Base-by-base conservation (phyloP, 2,888 invertebrate genomes). In the Dryadula phaetusa region DNA sequence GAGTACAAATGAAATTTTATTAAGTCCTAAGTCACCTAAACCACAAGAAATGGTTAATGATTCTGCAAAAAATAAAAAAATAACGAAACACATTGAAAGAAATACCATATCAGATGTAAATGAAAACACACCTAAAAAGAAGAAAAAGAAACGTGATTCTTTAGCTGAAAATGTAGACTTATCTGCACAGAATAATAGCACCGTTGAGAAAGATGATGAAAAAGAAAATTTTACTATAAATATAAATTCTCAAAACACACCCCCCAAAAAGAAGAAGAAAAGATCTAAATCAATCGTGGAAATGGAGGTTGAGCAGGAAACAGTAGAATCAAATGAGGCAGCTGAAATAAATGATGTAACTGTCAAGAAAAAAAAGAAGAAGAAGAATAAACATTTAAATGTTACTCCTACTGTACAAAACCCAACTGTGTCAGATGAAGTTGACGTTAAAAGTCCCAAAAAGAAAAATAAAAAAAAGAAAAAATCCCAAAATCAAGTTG, bases 251-350 rank as follows among this genome's bases (percentile, higher is more conserved):
- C 40, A 60, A 62, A 61, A 34, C 28, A 54, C 20, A 49, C 58
- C 53, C 40, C 64, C 70, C 7, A 72, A 72, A 62, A 79, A 68
- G n/a, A 75, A 77, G 70, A 77, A 75, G 69, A 81, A 79, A 66
- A 77, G 64, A 65, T 74, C 67, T 12, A 77, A 67, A 44, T 66
- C 72, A 18, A 75, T 74, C 32, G 70, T 72, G 28, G 32, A 60
- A 14, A 64, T 67, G 40, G 28, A 18, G 20, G 1, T 34, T 47
- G 54, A 54, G 37, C 52, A 67, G 54, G 6, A 62, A 22, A 12
- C 18, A 32, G 3, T 20, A 32, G 60, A n/a, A 18, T 46, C 44
- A 32, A 60, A 32, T 18, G 18, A 20, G 12, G 12, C 18, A 14
- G 7, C 44, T 32, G 18, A 60, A 25, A 32, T 18, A 28, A 18